These are phyloP conservation scores for Sebastiscus tertius DNA, from an alignment of 2,797 vertebrate species.

Conservation along the genomic window DNA sequence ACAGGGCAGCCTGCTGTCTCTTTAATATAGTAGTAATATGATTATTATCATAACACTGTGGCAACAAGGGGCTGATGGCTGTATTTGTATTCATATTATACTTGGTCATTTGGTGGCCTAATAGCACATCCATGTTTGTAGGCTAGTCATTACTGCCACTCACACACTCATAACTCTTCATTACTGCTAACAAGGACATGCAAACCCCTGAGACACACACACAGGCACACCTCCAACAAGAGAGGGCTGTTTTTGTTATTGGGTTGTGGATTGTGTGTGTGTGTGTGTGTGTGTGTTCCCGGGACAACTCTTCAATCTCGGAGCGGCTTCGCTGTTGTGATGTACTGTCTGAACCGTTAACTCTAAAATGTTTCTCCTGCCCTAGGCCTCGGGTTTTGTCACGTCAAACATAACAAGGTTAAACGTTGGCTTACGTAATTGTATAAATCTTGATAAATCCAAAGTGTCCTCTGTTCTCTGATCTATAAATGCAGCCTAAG, in stretches of 20 bases:
- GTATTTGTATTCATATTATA: conserved; percentile 57
- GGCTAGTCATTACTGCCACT: conserved; percentile 62
- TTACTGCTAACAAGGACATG: conserved; percentile 63
- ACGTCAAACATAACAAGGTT: conserved; percentile 52
- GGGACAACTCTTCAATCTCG: conserved; percentile 23
- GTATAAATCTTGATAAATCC: conserved; percentile 35
- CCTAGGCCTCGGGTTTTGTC: conserved; percentile 27
- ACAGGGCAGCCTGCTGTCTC: conserved; percentile 17
- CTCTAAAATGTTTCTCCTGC: conserved; percentile 13
- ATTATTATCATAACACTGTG: conserved; percentile 45
- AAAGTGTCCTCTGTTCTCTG: conserved; percentile 30
- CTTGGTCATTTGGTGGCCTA: conserved; percentile 50
- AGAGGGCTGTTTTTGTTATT: conserved; percentile 18
- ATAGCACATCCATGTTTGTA: conserved; percentile 63
- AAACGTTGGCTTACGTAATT: conserved; percentile 29
- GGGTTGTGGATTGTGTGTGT: neutral
- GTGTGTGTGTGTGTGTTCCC: neutral
- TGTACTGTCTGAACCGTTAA: conserved; percentile 26
- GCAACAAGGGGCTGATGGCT: conserved; percentile 38
- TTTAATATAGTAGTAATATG: conserved; percentile 45
- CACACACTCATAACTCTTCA: conserved; percentile 58
- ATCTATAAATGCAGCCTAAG: conserved; percentile 16
- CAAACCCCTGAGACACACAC: conserved; percentile 30
- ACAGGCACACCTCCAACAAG: conserved; percentile 24
- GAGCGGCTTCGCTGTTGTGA: conserved; percentile 29